Base-by-base conservation (phyloP, 1,140 invertebrate species). In the Drosophila nigromelanica region DNA sequence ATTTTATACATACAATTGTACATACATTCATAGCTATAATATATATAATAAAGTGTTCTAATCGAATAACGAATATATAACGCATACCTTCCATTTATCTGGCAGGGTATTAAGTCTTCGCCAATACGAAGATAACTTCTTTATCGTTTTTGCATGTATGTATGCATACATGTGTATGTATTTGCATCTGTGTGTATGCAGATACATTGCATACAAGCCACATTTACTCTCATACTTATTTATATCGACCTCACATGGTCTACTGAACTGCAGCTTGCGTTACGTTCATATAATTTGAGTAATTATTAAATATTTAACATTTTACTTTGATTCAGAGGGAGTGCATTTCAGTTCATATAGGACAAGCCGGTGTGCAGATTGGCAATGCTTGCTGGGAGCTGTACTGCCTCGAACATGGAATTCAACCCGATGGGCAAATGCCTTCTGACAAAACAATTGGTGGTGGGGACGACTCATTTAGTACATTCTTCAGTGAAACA, bases 331-430 rank as follows among this genome's bases (percentile, higher is more conserved):
- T 90, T 8, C 91, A 95, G 95, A 94, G 95, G 93, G 97, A 98
- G 94, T 96, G 96, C 89, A 96, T 98, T 82, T 97, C 95, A 78
- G 94, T 97, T 70, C 97, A 98, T 92, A 95, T 98, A 81, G 97
- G 97, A 47, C 97, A 98, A 93, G 97, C 97, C 66, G 97, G 97
- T 50, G 96, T 97, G 4, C 97, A 98, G 93, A 97, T 98, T 90
- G 97, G 97, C 72, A 97, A 97, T 91, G 96, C 96, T 55, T 95
- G 95, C 90, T 96, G 95, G 95, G 97, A 98, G 91, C 93, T 98
- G 60, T 98, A 97, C 93, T 98, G 97, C 91, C 92, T 98, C 78
- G 97, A 98, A 92, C 97, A 97, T 93, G 96, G 96, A 27, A 98
- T 98, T 90, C 96, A 97, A 92, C 96, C 96, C 48, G 96, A 98